phyloP scores from a whole-genome alignment of 1,140 invertebrate genomes.

The Cryptotermes secundus region DNA sequence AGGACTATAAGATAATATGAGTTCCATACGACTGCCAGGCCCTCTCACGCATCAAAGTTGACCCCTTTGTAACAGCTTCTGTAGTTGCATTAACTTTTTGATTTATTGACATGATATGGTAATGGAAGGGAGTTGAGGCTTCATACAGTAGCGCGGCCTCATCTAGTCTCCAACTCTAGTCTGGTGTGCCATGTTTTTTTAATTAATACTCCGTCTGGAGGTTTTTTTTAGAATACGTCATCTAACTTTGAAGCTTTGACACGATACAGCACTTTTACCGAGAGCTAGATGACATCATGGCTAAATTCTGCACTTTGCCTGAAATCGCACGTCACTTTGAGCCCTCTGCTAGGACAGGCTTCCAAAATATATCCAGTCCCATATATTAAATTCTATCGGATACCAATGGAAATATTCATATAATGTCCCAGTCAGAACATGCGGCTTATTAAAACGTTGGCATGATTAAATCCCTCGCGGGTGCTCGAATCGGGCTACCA shows the following conservation, averaged over 20 bases:
- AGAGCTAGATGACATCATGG: neutral
- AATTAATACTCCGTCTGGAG: slow-evolving; percentile 13
- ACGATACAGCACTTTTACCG: slow-evolving; percentile 6
- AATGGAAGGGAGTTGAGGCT: neutral
- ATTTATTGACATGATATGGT: slow-evolving; percentile 19
- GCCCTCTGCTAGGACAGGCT: neutral
- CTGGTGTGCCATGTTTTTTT: slow-evolving; percentile 7
- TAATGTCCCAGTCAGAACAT: neutral
- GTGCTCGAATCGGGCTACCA: too few relatives aligned
- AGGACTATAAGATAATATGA: neutral
- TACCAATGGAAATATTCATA: neutral
- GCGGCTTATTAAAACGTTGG: too few relatives aligned
- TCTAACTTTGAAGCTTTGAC: slow-evolving; percentile 19
- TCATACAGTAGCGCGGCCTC: neutral
- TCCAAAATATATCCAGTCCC: neutral
- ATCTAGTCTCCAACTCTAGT: neutral
- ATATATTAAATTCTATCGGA: neutral
- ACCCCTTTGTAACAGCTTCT: slow-evolving; percentile 14
- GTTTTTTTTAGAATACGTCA: slow-evolving; percentile 14
- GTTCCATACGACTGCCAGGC: neutral
- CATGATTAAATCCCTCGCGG: too few relatives aligned
- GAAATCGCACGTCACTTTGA: slow-evolving; percentile 1
- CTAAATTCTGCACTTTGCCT: slow-evolving; percentile 16
- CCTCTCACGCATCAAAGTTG: slow-evolving; percentile 12
- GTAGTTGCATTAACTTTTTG: slow-evolving; percentile 19